A percentile compares a stretch with the other conserved stretches of the same genome.
phyloP scores from a whole-genome alignment of 2,113 vertebrate genomes.

The Trichomycterus rosablanca region DNA sequence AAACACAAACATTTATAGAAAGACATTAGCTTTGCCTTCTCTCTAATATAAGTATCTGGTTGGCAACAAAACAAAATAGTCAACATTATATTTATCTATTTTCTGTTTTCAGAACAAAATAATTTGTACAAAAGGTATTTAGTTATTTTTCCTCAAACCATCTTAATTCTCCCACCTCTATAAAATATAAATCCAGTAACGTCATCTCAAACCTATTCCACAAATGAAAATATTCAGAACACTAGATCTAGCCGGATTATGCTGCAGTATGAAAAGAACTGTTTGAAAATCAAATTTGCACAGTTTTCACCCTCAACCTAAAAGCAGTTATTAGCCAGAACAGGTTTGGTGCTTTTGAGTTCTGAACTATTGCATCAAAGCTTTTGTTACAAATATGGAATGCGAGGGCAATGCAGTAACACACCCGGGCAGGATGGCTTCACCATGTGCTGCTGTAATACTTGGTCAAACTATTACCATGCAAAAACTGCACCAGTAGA shows the following conservation, averaged over 20 bases:
- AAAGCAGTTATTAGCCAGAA: too few relatives aligned
- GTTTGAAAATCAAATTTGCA: neutral
- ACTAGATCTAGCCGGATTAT: conserved; percentile 6
- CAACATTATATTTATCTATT: conserved; percentile 30
- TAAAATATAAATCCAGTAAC: conserved; percentile 41
- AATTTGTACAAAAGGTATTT: conserved; percentile 23
- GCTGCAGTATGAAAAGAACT: neutral
- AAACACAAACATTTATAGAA: too few relatives aligned
- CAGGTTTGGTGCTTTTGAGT: too few relatives aligned
- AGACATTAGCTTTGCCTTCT: conserved; percentile 17
- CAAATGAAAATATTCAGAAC: conserved; percentile 15
- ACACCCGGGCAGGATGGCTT: too few relatives aligned
- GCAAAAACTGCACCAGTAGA: too few relatives aligned
- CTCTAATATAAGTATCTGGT: conserved; percentile 17
- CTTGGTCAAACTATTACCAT: too few relatives aligned
- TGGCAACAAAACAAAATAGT: conserved; percentile 38
- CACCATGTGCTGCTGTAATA: too few relatives aligned
- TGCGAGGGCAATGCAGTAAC: too few relatives aligned
- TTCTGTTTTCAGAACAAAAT: conserved; percentile 33
- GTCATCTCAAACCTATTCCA: conserved; percentile 24
- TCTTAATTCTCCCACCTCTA: conserved; percentile 25
- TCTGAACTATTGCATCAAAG: too few relatives aligned
- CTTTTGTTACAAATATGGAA: too few relatives aligned
- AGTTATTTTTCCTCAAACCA: conserved; percentile 36
- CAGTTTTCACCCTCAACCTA: too few relatives aligned